A percentile compares a stretch with the other conserved stretches of the same genome.
Conservation (phyloP, 2,797 vertebrate genomes). For the Molossus molossus region DNA sequence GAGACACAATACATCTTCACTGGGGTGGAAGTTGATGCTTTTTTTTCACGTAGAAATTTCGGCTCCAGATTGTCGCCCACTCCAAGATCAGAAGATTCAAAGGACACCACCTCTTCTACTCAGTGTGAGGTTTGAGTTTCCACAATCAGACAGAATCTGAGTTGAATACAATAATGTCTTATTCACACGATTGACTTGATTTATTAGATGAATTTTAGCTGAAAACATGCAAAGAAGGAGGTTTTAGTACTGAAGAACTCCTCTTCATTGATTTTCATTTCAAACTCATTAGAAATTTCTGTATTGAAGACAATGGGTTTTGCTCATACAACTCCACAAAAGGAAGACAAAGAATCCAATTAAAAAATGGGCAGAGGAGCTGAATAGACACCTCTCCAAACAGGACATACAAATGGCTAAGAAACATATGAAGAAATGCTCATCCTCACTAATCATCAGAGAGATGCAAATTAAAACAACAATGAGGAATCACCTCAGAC, state of each 20-base stretch:
- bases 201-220: slow-evolving; percentile 15
- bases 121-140: not conserved
- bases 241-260: not conserved
- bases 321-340: too few relatives aligned
- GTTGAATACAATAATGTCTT: not conserved
- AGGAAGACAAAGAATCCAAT: too few relatives aligned
- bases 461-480: too few relatives aligned
- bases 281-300: slow-evolving; percentile 26
- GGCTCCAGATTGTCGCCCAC: not conserved
- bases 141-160: not conserved
- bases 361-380: too few relatives aligned
- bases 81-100: not conserved
- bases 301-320: not conserved
- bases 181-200: not conserved
- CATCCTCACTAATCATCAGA: too few relatives aligned
- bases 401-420: too few relatives aligned
- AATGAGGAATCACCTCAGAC: too few relatives aligned
- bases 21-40: not conserved
- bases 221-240: not conserved
- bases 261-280: slow-evolving; percentile 9
- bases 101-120: not conserved
- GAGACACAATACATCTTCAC: not conserved
- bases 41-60: not conserved
- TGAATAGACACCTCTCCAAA: too few relatives aligned
- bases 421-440: too few relatives aligned